These are phyloP conservation scores for Esperia sulphurella DNA, from an alignment of 2,888 invertebrate species.

Conservation along the genomic window DNA sequence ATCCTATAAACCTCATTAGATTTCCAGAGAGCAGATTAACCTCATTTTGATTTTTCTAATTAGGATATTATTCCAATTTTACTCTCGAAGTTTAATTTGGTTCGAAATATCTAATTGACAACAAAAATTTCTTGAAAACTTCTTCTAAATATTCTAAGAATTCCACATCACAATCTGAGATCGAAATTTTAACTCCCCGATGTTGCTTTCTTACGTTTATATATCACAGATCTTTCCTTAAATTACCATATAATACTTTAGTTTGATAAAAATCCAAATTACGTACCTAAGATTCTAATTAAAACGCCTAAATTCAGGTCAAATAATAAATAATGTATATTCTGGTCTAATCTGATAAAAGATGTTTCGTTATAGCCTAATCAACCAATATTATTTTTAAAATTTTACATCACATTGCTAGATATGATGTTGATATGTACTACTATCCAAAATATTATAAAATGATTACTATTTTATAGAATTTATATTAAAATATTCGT, in stretches of 20 bases:
- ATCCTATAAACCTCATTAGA: background rate
- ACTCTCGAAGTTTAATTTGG: background rate
- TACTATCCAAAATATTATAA: slow-evolving; percentile 40
- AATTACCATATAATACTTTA: slow-evolving; percentile 72
- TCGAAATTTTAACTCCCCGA: slow-evolving; percentile 63
- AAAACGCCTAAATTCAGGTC: slow-evolving; percentile 50
- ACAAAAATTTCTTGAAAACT: no score
- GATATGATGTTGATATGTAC: slow-evolving; percentile 56
- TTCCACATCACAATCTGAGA: slow-evolving; percentile 65
- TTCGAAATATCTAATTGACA: no score
- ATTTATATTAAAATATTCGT: slow-evolving; percentile 36
- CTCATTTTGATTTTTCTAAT: no score
- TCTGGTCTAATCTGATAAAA: background rate
- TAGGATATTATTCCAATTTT: background rate
- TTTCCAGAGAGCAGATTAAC: slow-evolving; percentile 20
- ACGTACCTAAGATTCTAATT: slow-evolving; percentile 40
- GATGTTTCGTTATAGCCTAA: background rate
- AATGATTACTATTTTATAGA: slow-evolving; percentile 45
- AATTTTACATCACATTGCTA: slow-evolving; percentile 15
- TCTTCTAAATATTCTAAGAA: slow-evolving; percentile 19
- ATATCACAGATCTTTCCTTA: slow-evolving; percentile 72
- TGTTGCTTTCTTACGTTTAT: slow-evolving; percentile 62
- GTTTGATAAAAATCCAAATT: slow-evolving; percentile 45
- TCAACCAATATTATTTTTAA: slow-evolving; percentile 1
- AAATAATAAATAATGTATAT: slow-evolving; percentile 13